phyloP scores from a whole-genome alignment of 2,113 vertebrate species.

The Hiodon alosoides region DNA sequence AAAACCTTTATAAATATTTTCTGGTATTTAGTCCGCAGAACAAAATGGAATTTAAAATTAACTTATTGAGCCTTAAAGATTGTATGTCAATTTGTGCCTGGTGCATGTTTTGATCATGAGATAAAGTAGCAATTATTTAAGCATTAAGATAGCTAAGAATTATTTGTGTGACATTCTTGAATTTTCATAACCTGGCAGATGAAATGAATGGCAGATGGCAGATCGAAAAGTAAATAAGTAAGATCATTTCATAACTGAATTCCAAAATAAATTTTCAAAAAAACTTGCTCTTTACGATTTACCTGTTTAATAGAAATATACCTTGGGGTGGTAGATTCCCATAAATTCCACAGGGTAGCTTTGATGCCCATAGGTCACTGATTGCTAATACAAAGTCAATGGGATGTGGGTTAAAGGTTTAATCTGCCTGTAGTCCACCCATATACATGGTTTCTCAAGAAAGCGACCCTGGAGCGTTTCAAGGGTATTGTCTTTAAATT shows the following conservation, averaged over 20 bases:
- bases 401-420: constrained; percentile 48
- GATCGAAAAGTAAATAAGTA: constrained; percentile 28
- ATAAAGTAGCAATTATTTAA: no score
- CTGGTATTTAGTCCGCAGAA: no score
- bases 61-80: no score
- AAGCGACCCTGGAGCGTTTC: constrained; percentile 59
- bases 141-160: no score
- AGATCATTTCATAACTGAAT: constrained; percentile 2
- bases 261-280: constrained; percentile 52
- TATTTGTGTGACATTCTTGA: no score
- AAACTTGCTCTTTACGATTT: constrained; percentile 50
- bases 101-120: no score
- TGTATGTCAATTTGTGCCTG: no score
- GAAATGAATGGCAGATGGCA: constrained; percentile 47
- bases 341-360: constrained; percentile 62
- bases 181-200: no score
- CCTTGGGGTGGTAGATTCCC: constrained; percentile 56
- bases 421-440: constrained; percentile 42
- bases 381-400: constrained; percentile 74
- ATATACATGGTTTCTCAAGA: constrained; percentile 45
- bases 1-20: no score
- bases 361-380: constrained; percentile 68
- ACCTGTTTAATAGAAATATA: constrained; percentile 55
- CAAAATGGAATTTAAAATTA: no score
- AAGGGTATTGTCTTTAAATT: constrained; percentile 73